These are phyloP conservation scores for Campylomormyrus numenius DNA, from an alignment of 2,113 vertebrate genomes.

Conservation along the genomic window DNA sequence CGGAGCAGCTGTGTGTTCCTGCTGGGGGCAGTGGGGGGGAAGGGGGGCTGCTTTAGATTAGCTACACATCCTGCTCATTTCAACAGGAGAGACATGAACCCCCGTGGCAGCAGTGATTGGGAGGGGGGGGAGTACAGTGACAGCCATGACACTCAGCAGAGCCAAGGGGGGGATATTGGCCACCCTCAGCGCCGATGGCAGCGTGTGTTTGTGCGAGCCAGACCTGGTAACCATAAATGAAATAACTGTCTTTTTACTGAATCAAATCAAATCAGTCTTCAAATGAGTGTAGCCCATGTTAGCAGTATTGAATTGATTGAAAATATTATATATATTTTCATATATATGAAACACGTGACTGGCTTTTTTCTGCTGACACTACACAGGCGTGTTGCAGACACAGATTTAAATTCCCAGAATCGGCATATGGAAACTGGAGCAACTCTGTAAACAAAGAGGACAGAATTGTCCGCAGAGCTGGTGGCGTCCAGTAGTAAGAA, in stretches of 20 bases:
- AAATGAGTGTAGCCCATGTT: background rate
- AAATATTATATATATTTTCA: no score
- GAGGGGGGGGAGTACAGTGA: slow-evolving; percentile 48
- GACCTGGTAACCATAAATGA: slow-evolving; percentile 21
- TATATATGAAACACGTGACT: background rate
- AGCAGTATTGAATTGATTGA: background rate
- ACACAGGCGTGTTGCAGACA: background rate
- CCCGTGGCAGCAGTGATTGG: slow-evolving; percentile 35
- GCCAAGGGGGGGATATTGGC: slow-evolving; percentile 79
- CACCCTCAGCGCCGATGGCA: slow-evolving; percentile 83
- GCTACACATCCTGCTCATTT: slow-evolving; percentile 54
- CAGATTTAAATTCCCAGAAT: background rate
- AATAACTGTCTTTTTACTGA: no score
- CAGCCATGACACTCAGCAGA: slow-evolving; percentile 81
- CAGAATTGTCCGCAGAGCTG: background rate
- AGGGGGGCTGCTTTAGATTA: slow-evolving; percentile 52
- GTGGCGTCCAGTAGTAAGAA: background rate
- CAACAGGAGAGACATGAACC: slow-evolving; percentile 56
- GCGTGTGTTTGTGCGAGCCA: slow-evolving; percentile 88
- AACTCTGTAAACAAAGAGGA: background rate
- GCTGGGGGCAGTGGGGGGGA: background rate
- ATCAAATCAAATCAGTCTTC: background rate
- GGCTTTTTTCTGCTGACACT: background rate
- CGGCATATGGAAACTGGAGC: background rate
- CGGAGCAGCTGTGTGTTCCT: slow-evolving; percentile 68